Base-by-base conservation (phyloP, 2,888 invertebrate species). In the Agrochola macilenta region DNA sequence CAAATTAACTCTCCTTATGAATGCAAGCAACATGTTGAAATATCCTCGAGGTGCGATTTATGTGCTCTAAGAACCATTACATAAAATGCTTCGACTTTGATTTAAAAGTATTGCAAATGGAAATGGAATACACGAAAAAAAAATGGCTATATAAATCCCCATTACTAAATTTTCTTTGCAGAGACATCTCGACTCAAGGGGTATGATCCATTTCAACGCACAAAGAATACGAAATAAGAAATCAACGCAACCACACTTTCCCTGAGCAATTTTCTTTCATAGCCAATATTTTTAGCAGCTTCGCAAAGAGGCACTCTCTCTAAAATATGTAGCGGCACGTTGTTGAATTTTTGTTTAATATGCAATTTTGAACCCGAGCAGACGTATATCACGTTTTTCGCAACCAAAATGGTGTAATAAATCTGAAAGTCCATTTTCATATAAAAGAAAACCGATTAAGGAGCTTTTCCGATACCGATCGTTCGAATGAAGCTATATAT, bases 391-490 rank as follows among this genome's bases (percentile, higher is more conserved):
- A 95, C 93, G 93, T 92, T 94, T 92, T 89, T 91, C 94, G 93
- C 92, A 95, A 95, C 95, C 93, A 94, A 95, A 96, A 95, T 92
- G 94, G 93, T 92, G 91, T 92, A 94, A 96, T 96, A 96, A 96
- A 96, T 96, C 95, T 95, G 90, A 95, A 95, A 96, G 96, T 95
- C 96, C 92, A 95, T 96, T 96, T 96, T 96, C 95, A 95, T 96
- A 95, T 95, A 96, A 95, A 96, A 95, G 96, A 96, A 96, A 96
- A 96, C 94, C 96, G 96, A 96, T 96, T 96, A 96, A 96, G 95
- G 95, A 94, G 96, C 95, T 95, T 95, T 95, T 90, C 91, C 94
- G 96, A 96, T 96, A 96, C 95, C 93, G 95, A 96, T 96, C 95
- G 94, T 92, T 94, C 91, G 95, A 95, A 95, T 95, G 94, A 95